A percentile compares a stretch with the other conserved stretches of the same genome.
Evolutionary conservation across 2,888 invertebrate species (phyloP).

Genomic region (Labia minor): DNA sequence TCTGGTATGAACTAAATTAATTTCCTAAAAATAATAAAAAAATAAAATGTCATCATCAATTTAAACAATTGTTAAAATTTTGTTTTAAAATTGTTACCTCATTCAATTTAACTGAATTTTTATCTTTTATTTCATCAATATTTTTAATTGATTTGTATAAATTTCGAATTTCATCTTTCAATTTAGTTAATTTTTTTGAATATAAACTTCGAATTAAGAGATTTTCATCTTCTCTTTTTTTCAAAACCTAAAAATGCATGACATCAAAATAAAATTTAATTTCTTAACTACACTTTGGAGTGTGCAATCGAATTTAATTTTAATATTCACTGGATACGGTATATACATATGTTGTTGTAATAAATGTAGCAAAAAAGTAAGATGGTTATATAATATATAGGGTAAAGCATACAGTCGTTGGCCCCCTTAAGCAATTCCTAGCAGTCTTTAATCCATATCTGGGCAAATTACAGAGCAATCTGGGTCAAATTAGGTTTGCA

Average conservation of each 20-base stretch:
- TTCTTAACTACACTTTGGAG: too few relatives aligned
- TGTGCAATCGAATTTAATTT: too few relatives aligned
- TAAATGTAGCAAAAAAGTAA: too few relatives aligned
- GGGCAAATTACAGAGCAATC: too few relatives aligned
- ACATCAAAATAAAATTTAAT: too few relatives aligned
- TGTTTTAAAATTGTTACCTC: neutral
- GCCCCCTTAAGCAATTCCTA: too few relatives aligned
- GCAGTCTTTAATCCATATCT: too few relatives aligned
- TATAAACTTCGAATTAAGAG: slow-evolving; percentile 31
- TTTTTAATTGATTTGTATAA: neutral
- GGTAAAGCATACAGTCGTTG: too few relatives aligned
- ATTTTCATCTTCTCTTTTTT: slow-evolving; percentile 80
- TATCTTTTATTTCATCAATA: neutral
- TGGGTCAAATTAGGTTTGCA: too few relatives aligned
- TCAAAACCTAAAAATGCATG: slow-evolving; percentile 53
- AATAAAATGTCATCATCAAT: neutral
- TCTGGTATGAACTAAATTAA: slow-evolving; percentile 52
- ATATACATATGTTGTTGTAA: too few relatives aligned
- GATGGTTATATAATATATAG: too few relatives aligned
- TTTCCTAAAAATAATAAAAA: slow-evolving; percentile 43
- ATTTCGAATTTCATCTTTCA: neutral
- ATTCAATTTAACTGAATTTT: neutral
- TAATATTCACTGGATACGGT: too few relatives aligned
- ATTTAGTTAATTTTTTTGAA: neutral
- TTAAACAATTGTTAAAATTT: neutral